Evolutionary conservation across 2,797 vertebrate genomes (phyloP), one percentile per base, ranked within the genome.

Genomic region (Poeciliopsis infans): DNA sequence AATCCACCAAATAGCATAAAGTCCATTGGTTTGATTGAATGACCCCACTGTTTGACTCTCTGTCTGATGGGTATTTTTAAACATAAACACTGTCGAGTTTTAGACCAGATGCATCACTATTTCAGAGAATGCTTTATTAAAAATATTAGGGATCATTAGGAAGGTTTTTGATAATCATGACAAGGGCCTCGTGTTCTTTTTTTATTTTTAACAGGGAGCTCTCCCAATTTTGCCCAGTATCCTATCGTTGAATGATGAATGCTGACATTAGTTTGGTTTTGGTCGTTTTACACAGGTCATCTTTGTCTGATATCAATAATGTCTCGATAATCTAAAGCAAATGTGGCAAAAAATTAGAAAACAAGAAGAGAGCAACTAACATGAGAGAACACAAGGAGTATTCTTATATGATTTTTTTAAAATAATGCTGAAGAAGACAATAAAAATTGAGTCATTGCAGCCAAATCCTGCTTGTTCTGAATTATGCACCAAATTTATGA

Each of bases 401-500:
- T 28, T 45, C 25, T 28, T 45, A 7, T 16, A 28, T 45, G 13
- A 70, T 18, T n/a, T 33, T 25, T 25, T 25, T 15, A 39, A 69
- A 45, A 73, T 57, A 13, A 77, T 79, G 20, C 75, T 33, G 18
- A 77, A 61, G 41, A 80, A 75, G 15, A 76, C 0, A 31, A 36
- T 41, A 12, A 59, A 59, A 69, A 55, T 1, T 79, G 11, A 76
- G 36, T 41, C 7, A 74, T n/a, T 15, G 31, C 12, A 2, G 28
- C 43, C 36, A 49, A 74, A 5, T 2, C 39, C 39, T 77, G 51
- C 75, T 49, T 69, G 13, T 70, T 33, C 36, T 77, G 69, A n/a
- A 31, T 80, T 75, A 66, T 49, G 49, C 25, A 55, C 28, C 72
- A 78, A 74, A 90, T 31, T 74, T 57, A 84, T 85, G 75, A 79